Conservation (phyloP, 2,888 invertebrate genomes). For the Oeneis ivallda region DNA sequence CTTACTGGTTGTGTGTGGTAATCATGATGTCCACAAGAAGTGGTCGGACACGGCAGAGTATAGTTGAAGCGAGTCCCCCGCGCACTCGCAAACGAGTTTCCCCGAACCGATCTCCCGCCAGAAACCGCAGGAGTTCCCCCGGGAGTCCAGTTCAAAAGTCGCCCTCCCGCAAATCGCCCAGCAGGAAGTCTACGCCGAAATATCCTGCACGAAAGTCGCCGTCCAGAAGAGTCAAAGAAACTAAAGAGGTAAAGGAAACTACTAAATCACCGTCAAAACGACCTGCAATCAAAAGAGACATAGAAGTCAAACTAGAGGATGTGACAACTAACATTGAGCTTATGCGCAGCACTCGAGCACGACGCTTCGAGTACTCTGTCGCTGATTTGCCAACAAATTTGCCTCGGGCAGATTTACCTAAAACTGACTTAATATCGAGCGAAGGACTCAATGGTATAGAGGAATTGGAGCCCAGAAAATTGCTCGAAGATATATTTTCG, state of each 20-base stretch:
- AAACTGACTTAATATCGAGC: constrained; percentile 38
- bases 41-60: constrained; percentile 60
- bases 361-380: constrained; percentile 63
- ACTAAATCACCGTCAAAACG: constrained; percentile 66
- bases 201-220: constrained; percentile 74
- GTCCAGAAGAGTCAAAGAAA: constrained; percentile 54
- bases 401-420: constrained; percentile 42
- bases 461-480: constrained; percentile 53
- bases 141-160: constrained; percentile 48
- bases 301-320: constrained; percentile 54
- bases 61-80: constrained; percentile 63
- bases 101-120: constrained; percentile 73
- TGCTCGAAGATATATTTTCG: constrained; percentile 49
- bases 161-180: constrained; percentile 74
- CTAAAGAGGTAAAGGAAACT: constrained; percentile 47
- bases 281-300: constrained; percentile 54
- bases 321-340: constrained; percentile 54
- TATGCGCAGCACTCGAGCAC: constrained; percentile 58
- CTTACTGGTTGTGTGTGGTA: constrained; percentile 39
- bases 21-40: constrained; percentile 70
- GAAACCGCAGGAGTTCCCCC: constrained; percentile 67
- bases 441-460: constrained; percentile 63
- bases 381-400: constrained; percentile 54
- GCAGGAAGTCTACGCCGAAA: constrained; percentile 69
- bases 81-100: constrained; percentile 65